Evolutionary conservation across 2,113 vertebrate species (phyloP), one percentile per base, ranked within the genome.

Genomic region (Bostrychus sinensis): DNA sequence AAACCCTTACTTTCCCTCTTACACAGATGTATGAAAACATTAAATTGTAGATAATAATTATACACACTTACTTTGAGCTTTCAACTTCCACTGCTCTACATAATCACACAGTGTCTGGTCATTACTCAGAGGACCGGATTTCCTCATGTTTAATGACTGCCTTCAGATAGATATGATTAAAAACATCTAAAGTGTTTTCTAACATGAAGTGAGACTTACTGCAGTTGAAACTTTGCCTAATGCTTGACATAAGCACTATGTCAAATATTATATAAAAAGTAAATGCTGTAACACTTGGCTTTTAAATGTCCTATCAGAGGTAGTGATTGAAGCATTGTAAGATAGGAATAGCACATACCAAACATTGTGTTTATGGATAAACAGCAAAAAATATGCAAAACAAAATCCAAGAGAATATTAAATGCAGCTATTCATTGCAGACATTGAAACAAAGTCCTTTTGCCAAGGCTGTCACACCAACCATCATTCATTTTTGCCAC

Each of bases 301-400:
- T 85, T 85, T 86, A 69, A 66, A 72, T 77, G 41, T 60, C 73
- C 36, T 51, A 58, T 82, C 57, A 90, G 89, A 90, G 89, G 89
- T 90, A 90, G 89, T 88, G 87, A 89, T 88, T 82, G 72, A 88
- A 82, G 79, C 73, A 79, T 75, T 83, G 78, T 85, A 80, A 68
- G 77, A 82, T 55, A 78, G 62, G 60, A 66, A 86, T 70, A 82
- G 63, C 60, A 67, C 78, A 83, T 75, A 86, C 74, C 72, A 51
- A 77, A 86, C 74, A 70, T 72, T 58, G 58, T 58, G 74, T 56
- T 58, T 1, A 20, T 55, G 56, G 46, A 1, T 22, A 51, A 72
- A 70, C n/a, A n/a, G n/a, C n/a, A n/a, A n/a, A n/a, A n/a, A n/a
- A n/a, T n/a, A n/a, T n/a, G n/a, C n/a, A n/a, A n/a, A n/a, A 65